Conservation (phyloP, 2,888 invertebrate species). For the Lochmaea crataegi region DNA sequence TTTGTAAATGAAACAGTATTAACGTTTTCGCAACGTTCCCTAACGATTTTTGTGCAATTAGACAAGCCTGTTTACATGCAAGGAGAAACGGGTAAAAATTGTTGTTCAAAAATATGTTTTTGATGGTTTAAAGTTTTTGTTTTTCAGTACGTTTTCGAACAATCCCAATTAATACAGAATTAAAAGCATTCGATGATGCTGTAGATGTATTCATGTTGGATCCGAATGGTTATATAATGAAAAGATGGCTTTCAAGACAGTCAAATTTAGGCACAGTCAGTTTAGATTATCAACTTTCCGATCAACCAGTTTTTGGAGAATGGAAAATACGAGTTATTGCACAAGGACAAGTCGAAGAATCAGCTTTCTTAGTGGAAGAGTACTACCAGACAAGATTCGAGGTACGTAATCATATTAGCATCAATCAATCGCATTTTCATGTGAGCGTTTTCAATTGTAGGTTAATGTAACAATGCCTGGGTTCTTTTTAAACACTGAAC, state of each 20-base stretch:
- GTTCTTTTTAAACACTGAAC: conserved; percentile 90
- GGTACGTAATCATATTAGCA: conserved; percentile 47
- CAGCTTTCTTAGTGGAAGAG: conserved; percentile 89
- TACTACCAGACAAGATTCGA: conserved; percentile 96
- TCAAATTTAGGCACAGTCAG: conserved; percentile 95
- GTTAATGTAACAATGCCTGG: conserved; percentile 97
- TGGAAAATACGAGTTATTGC: conserved; percentile 92
- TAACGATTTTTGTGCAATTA: conserved; percentile 95
- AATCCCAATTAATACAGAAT: conserved; percentile 91
- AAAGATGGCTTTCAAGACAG: conserved; percentile 93
- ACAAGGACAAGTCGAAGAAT: conserved; percentile 88
- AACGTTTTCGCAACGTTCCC: conserved; percentile 87
- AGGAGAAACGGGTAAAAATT: conserved; percentile 77
- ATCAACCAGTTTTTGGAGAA: conserved; percentile 91
- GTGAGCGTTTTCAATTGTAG: conserved; percentile 35
- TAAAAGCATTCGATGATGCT: conserved; percentile 90
- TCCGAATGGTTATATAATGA: conserved; percentile 87
- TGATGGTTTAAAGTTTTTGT: background rate
- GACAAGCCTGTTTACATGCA: conserved; percentile 97
- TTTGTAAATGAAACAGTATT: conserved; percentile 90
- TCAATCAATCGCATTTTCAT: no score
- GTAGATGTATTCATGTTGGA: conserved; percentile 94
- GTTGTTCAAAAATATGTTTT: background rate
- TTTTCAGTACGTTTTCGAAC: conserved; percentile 85
- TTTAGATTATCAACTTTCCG: conserved; percentile 87